Evolutionary conservation across 2,113 vertebrate genomes (phyloP).

Genomic region (Cyprinodon brontotheroides): DNA sequence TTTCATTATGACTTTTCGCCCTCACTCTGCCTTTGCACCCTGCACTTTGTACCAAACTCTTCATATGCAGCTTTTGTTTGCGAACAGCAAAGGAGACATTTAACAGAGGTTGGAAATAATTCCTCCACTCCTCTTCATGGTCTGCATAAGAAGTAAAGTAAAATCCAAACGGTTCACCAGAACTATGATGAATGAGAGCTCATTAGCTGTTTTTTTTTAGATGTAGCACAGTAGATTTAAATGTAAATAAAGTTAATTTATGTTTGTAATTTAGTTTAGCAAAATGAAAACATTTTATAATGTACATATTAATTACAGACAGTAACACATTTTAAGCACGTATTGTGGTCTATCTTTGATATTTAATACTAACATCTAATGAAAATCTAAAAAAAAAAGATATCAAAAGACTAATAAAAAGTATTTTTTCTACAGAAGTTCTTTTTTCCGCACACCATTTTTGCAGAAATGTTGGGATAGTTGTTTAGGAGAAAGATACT

Average conservation of each 20-base stretch:
- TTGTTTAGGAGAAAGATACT: neutral
- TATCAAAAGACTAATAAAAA: neutral
- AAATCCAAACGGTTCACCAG: slow-evolving; percentile 28
- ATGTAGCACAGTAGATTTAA: too few relatives aligned
- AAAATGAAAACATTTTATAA: too few relatives aligned
- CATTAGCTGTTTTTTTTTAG: neutral
- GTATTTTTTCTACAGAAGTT: neutral
- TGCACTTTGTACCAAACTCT: slow-evolving; percentile 27
- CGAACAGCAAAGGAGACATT: neutral
- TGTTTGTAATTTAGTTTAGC: too few relatives aligned
- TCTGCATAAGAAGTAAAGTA: slow-evolving; percentile 16
- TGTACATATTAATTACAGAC: too few relatives aligned
- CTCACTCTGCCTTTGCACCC: slow-evolving; percentile 33
- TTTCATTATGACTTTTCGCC: slow-evolving; percentile 69
- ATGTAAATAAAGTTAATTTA: too few relatives aligned
- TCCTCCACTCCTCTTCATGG: slow-evolving; percentile 2
- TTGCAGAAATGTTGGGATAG: neutral
- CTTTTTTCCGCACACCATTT: neutral
- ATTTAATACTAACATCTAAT: neutral
- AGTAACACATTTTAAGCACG: neutral
- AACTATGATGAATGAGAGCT: slow-evolving; percentile 48
- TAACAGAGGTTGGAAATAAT: slow-evolving; percentile 29
- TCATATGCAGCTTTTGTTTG: slow-evolving; percentile 26
- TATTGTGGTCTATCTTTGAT: neutral
- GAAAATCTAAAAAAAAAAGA: neutral